These are phyloP conservation scores for Stramonita haemastoma DNA, from an alignment of 2,888 invertebrate genomes.

Conservation along the genomic window DNA sequence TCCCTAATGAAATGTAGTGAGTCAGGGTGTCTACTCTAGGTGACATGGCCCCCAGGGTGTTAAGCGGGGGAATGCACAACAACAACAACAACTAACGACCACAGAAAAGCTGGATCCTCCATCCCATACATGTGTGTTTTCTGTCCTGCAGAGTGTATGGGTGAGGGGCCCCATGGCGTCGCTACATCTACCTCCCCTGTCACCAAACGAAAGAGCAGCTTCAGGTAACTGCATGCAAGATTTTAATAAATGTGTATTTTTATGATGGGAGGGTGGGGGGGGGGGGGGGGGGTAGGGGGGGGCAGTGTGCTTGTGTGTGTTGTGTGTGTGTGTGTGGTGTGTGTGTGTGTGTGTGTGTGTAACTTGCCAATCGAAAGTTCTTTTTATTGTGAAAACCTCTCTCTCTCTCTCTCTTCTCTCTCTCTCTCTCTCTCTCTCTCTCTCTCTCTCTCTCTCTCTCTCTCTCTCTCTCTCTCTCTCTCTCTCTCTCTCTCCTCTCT, in stretches of 20 bases:
- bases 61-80: too few species aligned
- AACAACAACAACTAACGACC: too few species aligned
- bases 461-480: not conserved
- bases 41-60: not conserved
- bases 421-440: not conserved
- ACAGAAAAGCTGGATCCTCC: not conserved
- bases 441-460: not conserved
- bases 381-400: not conserved
- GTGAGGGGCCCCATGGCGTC: conserved; percentile 46
- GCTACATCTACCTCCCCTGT: conserved; percentile 66
- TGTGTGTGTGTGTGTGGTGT: too few species aligned
- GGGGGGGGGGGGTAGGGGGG: too few species aligned
- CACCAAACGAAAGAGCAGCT: conserved; percentile 76
- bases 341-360: not conserved
- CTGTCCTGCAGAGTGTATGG: conserved; percentile 44
- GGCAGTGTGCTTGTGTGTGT: too few species aligned
- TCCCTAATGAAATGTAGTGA: too few species aligned
- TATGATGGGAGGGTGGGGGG: too few species aligned
- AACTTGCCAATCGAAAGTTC: not conserved
- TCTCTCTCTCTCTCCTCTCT: not conserved
- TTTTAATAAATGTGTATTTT: too few species aligned
- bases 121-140: not conserved
- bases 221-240: conserved; percentile 67
- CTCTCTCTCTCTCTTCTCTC: not conserved
- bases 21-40: not conserved